Percentiles rank a stretch among this genome's conserved stretches.
Evolutionary conservation across 2,797 vertebrate species (phyloP).

Genomic region (Notolepis coatsorum): DNA sequence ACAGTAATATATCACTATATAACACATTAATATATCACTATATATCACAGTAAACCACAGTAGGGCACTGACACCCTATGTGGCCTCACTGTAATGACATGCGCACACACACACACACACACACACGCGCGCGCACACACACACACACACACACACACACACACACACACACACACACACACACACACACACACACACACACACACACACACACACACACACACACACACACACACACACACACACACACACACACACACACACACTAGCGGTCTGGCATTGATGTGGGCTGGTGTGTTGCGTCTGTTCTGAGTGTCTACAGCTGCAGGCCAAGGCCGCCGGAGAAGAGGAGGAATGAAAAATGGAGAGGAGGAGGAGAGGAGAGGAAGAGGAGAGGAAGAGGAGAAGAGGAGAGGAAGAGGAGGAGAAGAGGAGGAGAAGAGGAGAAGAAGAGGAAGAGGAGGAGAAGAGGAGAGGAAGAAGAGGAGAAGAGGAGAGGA

Average conservation of each 20-base stretch:
- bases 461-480: background rate
- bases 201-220: slow-evolving; percentile 21
- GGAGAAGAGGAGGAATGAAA: background rate
- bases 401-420: background rate
- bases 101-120: slow-evolving; percentile 46
- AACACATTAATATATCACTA: too few relatives aligned
- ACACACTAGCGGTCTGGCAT: slow-evolving; percentile 66
- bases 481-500: background rate
- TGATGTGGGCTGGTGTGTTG: slow-evolving; percentile 78
- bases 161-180: background rate
- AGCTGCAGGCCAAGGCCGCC: slow-evolving; percentile 73
- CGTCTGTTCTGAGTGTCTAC: slow-evolving; percentile 71
- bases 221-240: slow-evolving; percentile 19
- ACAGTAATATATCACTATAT: too few relatives aligned
- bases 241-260: slow-evolving; percentile 1
- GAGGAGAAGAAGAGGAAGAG: background rate
- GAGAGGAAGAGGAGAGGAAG: slow-evolving; percentile 23
- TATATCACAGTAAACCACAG: slow-evolving; percentile 39
- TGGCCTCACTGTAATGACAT: slow-evolving; percentile 66
- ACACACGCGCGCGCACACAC: background rate
- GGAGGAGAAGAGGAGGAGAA: background rate
- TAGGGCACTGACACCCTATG: slow-evolving; percentile 52
- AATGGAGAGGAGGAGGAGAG: slow-evolving; percentile 16
- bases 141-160: background rate
- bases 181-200: slow-evolving; percentile 4